Conservation (phyloP, 2,797 vertebrate genomes). For the Thunnus albacares region DNA sequence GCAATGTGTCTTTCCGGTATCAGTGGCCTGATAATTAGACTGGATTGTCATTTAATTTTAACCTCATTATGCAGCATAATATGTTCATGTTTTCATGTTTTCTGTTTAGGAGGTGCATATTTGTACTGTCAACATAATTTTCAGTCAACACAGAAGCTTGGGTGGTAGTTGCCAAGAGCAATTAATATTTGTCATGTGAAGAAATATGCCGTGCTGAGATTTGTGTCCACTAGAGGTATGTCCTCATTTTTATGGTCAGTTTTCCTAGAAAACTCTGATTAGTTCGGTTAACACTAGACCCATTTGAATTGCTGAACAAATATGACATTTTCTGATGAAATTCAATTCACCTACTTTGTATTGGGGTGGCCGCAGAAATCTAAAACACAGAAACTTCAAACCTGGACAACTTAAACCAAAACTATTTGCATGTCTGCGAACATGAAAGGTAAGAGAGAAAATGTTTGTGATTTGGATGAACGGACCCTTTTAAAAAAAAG, state of each 20-base stretch:
- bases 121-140: no score
- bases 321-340: no score
- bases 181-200: no score
- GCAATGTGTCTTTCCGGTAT: neutral
- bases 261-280: neutral
- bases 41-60: neutral
- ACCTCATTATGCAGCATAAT: neutral
- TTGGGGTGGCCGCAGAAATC: neutral
- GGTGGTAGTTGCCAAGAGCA: no score
- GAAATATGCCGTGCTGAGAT: no score
- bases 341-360: neutral
- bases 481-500: neutral
- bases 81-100: neutral
- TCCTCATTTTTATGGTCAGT: no score
- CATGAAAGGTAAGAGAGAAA: neutral
- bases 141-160: no score
- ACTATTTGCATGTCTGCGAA: neutral
- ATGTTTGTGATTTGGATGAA: neutral
- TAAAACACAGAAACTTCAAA: neutral
- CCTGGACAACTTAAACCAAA: no score
- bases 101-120: no score
- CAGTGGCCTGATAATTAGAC: neutral
- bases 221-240: no score
- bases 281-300: neutral
- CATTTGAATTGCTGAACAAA: neutral